Base-by-base conservation (phyloP, 2,113 vertebrate species). In the Hassar affinis region DNA sequence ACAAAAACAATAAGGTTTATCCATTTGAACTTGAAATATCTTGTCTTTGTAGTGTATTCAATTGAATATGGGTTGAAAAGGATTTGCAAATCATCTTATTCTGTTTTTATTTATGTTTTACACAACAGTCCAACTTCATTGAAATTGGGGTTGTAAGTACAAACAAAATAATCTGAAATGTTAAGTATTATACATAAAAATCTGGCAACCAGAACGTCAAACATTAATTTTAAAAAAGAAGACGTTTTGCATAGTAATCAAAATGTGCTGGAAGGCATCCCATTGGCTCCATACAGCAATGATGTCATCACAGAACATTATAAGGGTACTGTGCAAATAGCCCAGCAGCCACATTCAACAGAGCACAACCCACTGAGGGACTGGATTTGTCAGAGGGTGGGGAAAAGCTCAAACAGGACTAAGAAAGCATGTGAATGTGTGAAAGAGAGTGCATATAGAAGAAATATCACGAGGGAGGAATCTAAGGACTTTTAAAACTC, bases 261-360 rank as follows among this genome's bases (percentile, higher is more conserved):
- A 33, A 4, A 30, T 75, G 27, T 49, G 25, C 42, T 49, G 5
- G 18, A 27, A 30, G 72, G 66, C 83, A 38, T 83, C 88, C 92
- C 87, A 94, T 94, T 94, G 94, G 94, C 90, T 93, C 90, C 82
- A 83, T 49, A 85, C 68, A 86, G 45, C 89, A 66, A 79, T 94
- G 94, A 95, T 93, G 94, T 94, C 94, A 94, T 88, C 87, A 78
- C 89, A 88, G 91, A 90, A 90, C 57, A 80, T 86, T 94, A 94
- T 93, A 94, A 94, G 92, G 88, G 90, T 92, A 92, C 90, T 91
- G 91, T 66, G 92, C 92, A 93, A 92, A 92, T 89, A 93, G 92
- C 89, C 91, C 89, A 88, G 78, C 88, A 94, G 93, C 87, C 90
- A 91, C 92, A 92, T 91, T 90, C 90, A 93, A 87, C 79, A 89